These are phyloP conservation scores for Petrocephalus schoutedeni DNA, from an alignment of 2,797 vertebrate species.

Conservation along the genomic window DNA sequence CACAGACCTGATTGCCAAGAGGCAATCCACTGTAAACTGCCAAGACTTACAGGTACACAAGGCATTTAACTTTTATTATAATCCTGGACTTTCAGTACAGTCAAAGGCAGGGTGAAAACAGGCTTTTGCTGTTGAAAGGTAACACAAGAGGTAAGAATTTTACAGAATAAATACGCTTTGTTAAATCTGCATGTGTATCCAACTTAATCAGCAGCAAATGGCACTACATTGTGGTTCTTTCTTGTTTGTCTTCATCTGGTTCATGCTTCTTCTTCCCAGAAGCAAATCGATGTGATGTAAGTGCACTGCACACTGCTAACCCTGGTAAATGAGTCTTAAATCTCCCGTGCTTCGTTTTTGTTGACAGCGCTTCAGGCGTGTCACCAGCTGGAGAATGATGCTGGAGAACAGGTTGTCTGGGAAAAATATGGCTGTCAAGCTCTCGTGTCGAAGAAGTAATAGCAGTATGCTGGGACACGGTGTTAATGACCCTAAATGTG, in stretches of 20 bases:
- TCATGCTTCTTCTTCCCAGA: neutral
- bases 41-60: neutral
- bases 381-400: neutral
- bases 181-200: neutral
- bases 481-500: neutral
- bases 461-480: neutral
- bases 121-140: neutral
- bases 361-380: neutral
- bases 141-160: neutral
- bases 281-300: neutral
- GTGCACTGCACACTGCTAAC: neutral
- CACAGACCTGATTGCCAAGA: neutral
- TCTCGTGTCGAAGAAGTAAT: neutral
- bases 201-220: neutral
- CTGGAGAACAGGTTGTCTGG: neutral
- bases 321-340: neutral
- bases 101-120: neutral
- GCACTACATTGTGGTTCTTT: neutral
- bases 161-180: neutral
- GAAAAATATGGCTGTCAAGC: neutral
- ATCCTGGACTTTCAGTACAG: neutral
- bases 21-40: neutral
- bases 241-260: neutral
- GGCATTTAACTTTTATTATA: neutral
- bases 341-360: neutral